These are phyloP conservation scores for Amphiura filiformis DNA, from an alignment of 35 echinoderm and acorn worm genomes.

Conservation along the genomic window DNA sequence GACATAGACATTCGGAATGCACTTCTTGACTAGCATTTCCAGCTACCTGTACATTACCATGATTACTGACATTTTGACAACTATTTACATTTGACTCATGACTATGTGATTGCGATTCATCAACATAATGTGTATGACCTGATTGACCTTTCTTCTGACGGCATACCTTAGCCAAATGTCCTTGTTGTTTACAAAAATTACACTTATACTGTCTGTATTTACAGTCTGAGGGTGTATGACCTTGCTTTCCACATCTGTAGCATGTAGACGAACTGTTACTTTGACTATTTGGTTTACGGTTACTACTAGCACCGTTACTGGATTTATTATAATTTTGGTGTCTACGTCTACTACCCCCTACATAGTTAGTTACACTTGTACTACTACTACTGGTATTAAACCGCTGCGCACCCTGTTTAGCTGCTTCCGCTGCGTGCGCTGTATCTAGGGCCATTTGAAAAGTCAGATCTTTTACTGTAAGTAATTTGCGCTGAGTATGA, in stretches of 20 bases:
- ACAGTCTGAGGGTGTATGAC: background rate
- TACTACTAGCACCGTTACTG: background rate
- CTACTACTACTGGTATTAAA: background rate
- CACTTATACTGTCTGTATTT: background rate
- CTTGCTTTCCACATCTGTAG: no score
- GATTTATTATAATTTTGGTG: background rate
- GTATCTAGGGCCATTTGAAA: background rate
- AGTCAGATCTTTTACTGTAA: background rate
- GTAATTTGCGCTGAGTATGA: no score
- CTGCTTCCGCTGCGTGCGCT: background rate
- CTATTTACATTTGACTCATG: no score
- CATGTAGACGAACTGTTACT: no score
- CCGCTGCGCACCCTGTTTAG: background rate
- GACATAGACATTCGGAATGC: no score
- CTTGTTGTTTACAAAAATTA: background rate
- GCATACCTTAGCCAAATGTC: background rate
- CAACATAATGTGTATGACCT: no score
- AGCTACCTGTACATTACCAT: no score
- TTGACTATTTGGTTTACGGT: no score
- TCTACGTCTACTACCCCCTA: background rate
- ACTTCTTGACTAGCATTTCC: no score
- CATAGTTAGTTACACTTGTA: background rate
- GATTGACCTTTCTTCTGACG: no score
- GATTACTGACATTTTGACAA: no score
- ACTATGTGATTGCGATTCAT: no score